Evolutionary conservation across 1,140 invertebrate genomes (phyloP), one percentile per base, ranked within the genome.

Genomic region (Maniola jurtina): DNA sequence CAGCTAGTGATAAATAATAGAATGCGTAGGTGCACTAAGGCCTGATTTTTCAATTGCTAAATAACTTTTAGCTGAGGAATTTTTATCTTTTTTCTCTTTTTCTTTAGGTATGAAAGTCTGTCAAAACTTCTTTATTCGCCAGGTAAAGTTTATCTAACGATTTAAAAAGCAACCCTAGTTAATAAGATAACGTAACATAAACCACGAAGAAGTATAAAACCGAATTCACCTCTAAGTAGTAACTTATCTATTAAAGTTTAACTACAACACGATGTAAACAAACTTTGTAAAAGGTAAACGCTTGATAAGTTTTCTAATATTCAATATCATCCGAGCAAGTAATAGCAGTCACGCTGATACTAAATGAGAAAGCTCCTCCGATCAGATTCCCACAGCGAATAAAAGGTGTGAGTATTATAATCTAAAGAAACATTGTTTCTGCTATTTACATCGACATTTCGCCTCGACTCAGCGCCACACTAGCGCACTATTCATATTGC

Each of bases 401-500:
- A 78, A 73, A 76, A 66, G 70, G 72, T 73, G 69, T 68, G 68
- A 72, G 68, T 70, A 75, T 77, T 75, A 81, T 77, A 67, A 77
- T 76, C 68, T 70, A 50, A 62, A 70, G 73, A 64, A 76, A 76
- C 75, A 77, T 75, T 70, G 72, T 74, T 78, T 78, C 73, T 68
- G 65, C 71, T 81, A 77, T 79, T 77, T 75, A 82, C 75, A 76
- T 77, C 76, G 77, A 81, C 72, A 73, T 76, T 73, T 75, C 65
- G 68, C 73, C 68, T 68, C 62, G 58, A 75, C 68, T 72, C 64
- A 70, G 73, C 66, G 66, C 80, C 70, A 66, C 80, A 86, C 82
- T 83, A 83, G 69, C 64, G 64, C 79, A 89, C 80, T 81, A 83
- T 86, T 85, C 83, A 87, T 89, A 87, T 86, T 83, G 81, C 76